Conservation (phyloP, 2,797 vertebrate genomes). For the Dallia pectoralis region DNA sequence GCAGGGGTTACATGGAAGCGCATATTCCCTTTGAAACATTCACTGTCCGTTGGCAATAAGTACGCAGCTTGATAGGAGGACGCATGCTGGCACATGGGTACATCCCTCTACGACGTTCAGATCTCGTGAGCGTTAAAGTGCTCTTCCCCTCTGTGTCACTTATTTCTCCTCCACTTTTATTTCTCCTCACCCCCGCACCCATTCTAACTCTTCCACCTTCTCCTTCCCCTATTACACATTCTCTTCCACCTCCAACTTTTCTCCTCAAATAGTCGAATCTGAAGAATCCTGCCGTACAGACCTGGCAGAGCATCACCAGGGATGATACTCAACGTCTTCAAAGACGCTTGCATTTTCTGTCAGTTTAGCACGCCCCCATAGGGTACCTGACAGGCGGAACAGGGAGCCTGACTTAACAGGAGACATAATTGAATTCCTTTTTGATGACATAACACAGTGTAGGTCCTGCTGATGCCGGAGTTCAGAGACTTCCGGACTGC, state of each 20-base stretch:
- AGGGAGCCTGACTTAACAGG: slow-evolving; percentile 44
- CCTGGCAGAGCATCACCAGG: too few relatives aligned
- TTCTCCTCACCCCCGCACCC: not conserved
- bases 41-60: not conserved
- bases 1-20: too few relatives aligned
- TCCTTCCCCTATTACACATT: not conserved
- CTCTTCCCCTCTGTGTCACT: not conserved
- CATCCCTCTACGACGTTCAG: not conserved
- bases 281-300: too few relatives aligned
- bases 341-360: slow-evolving; percentile 19
- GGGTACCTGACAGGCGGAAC: slow-evolving; percentile 24
- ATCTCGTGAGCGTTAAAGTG: not conserved
- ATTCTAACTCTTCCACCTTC: not conserved
- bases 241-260: not conserved
- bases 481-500: slow-evolving; percentile 7
- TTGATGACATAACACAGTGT: slow-evolving; percentile 34
- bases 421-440: slow-evolving; percentile 47
- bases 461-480: slow-evolving; percentile 39
- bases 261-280: too few relatives aligned
- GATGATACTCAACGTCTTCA: not conserved
- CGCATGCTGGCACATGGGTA: too few relatives aligned
- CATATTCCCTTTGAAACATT: not conserved
- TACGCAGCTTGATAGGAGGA: not conserved
- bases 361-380: slow-evolving; percentile 26
- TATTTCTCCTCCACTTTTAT: not conserved